phyloP scores from a whole-genome alignment of 1,140 invertebrate species.

The Physella acuta region DNA sequence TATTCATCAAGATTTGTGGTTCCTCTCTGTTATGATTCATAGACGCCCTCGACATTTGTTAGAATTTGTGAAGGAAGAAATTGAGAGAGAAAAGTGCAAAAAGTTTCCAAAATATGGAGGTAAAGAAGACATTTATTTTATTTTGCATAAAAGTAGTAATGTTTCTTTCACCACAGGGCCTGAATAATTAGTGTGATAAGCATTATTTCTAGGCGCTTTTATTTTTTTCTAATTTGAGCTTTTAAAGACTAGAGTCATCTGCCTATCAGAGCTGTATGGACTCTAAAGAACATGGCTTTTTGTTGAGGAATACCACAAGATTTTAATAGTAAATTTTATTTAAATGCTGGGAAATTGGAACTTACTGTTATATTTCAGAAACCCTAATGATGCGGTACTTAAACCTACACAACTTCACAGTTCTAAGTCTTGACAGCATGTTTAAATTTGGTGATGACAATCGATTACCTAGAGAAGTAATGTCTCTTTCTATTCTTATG shows the following conservation, averaged over 20 bases:
- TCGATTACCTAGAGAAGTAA: slow-evolving; percentile 57
- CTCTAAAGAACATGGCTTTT: too few species aligned
- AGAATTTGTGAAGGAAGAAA: slow-evolving; percentile 49
- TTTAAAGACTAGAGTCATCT: too few species aligned
- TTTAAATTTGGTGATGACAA: slow-evolving; percentile 60
- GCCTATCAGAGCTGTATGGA: too few species aligned
- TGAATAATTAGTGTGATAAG: too few species aligned
- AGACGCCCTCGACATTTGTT: slow-evolving; percentile 52
- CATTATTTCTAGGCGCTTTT: too few species aligned
- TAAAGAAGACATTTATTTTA: slow-evolving; percentile 26
- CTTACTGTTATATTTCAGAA: slow-evolving; percentile 51
- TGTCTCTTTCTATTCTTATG: background rate
- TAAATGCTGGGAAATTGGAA: too few species aligned
- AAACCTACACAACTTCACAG: slow-evolving; percentile 55
- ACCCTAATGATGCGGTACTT: slow-evolving; percentile 56
- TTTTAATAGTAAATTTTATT: too few species aligned
- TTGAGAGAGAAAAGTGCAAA: slow-evolving; percentile 39
- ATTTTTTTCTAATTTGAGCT: too few species aligned
- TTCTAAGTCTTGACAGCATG: slow-evolving; percentile 60
- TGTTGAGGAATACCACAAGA: too few species aligned
- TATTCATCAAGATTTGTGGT: slow-evolving; percentile 58
- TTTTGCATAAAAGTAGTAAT: too few species aligned
- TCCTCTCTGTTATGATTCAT: slow-evolving; percentile 55
- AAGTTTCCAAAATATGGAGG: slow-evolving; percentile 39
- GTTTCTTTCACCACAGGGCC: too few species aligned